Percentiles rank a stretch among this genome's conserved stretches.
phyloP scores from a whole-genome alignment of 2,113 vertebrate species.

The Sialia sialis region DNA sequence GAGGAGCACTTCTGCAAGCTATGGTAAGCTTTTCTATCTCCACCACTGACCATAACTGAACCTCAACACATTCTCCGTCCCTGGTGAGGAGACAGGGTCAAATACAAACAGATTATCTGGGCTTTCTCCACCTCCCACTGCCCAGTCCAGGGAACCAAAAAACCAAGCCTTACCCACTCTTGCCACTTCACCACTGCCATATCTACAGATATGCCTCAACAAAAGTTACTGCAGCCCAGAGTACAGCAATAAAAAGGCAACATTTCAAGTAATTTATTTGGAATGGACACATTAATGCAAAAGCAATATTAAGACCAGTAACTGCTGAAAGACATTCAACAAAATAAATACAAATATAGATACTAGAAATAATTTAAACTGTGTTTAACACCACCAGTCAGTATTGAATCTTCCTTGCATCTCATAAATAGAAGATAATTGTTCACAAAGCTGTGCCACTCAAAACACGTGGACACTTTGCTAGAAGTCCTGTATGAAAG shows the following conservation, averaged over 20 bases:
- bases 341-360: slow-evolving; percentile 92
- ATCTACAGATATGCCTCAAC: background rate
- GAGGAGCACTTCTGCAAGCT: background rate
- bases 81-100: fast-evolving
- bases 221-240: background rate
- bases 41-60: background rate
- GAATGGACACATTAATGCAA: slow-evolving; percentile 68
- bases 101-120: background rate
- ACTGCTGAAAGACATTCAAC: slow-evolving; percentile 75
- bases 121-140: background rate
- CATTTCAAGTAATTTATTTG: slow-evolving; percentile 69
- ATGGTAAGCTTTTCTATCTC: background rate
- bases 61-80: background rate
- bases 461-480: background rate
- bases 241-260: slow-evolving; percentile 60
- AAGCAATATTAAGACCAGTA: slow-evolving; percentile 73
- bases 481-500: slow-evolving; percentile 41
- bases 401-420: slow-evolving; percentile 41
- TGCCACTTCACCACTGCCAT: background rate
- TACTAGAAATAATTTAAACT: slow-evolving; percentile 87
- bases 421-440: slow-evolving; percentile 64
- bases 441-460: slow-evolving; percentile 26
- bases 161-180: background rate
- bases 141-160: background rate
- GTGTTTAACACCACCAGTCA: slow-evolving; percentile 49